A percentile compares a stretch with the other conserved stretches of the same genome.
phyloP scores from a whole-genome alignment of 2,888 invertebrate genomes.

The Allacma fusca region DNA sequence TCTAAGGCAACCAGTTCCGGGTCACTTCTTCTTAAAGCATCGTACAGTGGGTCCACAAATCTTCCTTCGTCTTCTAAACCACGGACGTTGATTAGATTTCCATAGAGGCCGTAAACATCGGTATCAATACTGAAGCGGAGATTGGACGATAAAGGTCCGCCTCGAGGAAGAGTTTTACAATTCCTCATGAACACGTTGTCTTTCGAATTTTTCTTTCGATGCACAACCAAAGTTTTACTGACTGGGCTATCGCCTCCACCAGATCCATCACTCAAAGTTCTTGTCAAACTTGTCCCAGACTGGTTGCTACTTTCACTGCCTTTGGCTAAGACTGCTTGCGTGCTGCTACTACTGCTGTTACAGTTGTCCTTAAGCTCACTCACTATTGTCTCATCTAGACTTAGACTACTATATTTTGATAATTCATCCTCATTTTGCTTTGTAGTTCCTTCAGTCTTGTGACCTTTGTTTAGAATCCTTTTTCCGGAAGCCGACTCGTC shows the following conservation, averaged over 20 bases:
- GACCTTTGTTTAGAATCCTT: not conserved
- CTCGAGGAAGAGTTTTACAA: conserved; percentile 81
- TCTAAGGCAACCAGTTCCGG: conserved; percentile 85
- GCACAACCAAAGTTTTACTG: conserved; percentile 72
- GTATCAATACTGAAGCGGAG: conserved; percentile 69
- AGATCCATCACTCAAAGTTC: conserved; percentile 44
- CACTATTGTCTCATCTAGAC: conserved; percentile 36
- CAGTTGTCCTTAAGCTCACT: conserved; percentile 34
- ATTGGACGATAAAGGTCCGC: conserved; percentile 62
- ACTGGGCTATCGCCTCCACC: conserved; percentile 38
- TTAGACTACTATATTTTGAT: conserved; percentile 33
- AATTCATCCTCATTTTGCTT: not conserved
- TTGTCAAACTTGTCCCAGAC: conserved; percentile 37
- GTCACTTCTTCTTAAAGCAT: conserved; percentile 80
- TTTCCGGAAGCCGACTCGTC: not conserved
- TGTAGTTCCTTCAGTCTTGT: not conserved
- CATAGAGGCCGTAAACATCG: conserved; percentile 89
- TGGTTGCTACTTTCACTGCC: conserved; percentile 23
- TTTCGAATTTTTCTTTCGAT: conserved; percentile 68
- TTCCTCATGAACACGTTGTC: conserved; percentile 69
- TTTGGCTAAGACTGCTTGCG: not conserved
- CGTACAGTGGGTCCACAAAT: conserved; percentile 74
- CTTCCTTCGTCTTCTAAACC: conserved; percentile 84
- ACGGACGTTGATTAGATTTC: conserved; percentile 86
- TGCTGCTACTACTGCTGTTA: conserved; percentile 19